These are phyloP conservation scores for Cheilosia grossa DNA, from an alignment of 2,888 invertebrate genomes.

Conservation along the genomic window DNA sequence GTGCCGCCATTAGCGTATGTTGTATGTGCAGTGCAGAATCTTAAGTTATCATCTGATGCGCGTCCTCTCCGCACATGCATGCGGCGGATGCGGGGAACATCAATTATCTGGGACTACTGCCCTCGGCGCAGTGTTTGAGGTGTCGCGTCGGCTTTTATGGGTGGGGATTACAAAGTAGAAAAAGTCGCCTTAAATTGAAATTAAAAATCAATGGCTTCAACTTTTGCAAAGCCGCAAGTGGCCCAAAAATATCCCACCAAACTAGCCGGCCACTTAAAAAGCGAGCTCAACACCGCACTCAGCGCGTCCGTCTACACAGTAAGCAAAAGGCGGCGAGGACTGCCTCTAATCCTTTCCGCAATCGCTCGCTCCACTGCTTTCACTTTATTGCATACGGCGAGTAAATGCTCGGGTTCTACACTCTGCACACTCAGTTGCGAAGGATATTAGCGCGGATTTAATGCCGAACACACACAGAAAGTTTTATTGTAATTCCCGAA, in stretches of 20 bases:
- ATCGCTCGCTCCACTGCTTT: slow-evolving; percentile 40
- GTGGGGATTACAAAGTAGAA: slow-evolving; percentile 53
- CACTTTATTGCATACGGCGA: slow-evolving; percentile 36
- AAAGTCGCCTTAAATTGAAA: slow-evolving; percentile 59
- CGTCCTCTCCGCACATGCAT: background rate
- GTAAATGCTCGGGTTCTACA: background rate
- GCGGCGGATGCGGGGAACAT: slow-evolving; percentile 35
- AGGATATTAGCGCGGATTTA: slow-evolving; percentile 63
- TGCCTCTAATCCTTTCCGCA: slow-evolving; percentile 58
- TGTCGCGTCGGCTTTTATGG: slow-evolving; percentile 54
- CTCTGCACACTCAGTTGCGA: slow-evolving; percentile 8
- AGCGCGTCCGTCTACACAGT: background rate
- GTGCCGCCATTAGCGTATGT: background rate
- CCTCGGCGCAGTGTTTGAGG: slow-evolving; percentile 39
- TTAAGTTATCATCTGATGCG: slow-evolving; percentile 55
- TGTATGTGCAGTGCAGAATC: slow-evolving; percentile 38
- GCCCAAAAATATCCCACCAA: slow-evolving; percentile 54
- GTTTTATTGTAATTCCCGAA: slow-evolving; percentile 71
- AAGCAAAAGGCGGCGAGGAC: too few species aligned
- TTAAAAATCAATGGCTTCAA: slow-evolving; percentile 72
- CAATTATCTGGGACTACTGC: slow-evolving; percentile 32
- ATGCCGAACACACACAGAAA: slow-evolving; percentile 46
- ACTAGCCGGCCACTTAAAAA: slow-evolving; percentile 4
- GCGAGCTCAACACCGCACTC: background rate
- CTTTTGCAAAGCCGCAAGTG: slow-evolving; percentile 63